These are phyloP conservation scores for Parotia lawesii DNA, from an alignment of 2,113 vertebrate species.

Conservation along the genomic window DNA sequence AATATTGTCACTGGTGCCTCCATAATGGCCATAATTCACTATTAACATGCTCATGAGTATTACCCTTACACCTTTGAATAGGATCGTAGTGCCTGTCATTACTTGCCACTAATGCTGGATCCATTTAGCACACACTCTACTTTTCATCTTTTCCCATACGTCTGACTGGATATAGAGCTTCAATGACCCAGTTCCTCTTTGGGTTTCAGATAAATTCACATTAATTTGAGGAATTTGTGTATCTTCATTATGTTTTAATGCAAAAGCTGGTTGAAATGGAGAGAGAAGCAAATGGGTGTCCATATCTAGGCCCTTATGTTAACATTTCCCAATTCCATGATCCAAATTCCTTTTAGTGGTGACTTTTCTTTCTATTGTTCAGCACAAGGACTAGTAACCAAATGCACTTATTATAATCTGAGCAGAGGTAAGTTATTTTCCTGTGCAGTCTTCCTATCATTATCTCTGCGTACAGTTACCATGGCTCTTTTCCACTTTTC, in stretches of 20 bases:
- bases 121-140: not conserved
- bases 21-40: constrained; percentile 42
- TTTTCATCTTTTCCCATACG: not conserved
- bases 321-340: constrained; percentile 1
- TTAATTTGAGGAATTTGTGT: constrained; percentile 33
- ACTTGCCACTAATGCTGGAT: not conserved
- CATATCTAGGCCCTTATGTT: constrained; percentile 4
- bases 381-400: constrained; percentile 14
- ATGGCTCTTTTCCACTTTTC: constrained; percentile 10
- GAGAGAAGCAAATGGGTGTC: not conserved
- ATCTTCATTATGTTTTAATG: constrained; percentile 51
- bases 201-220: constrained; percentile 27
- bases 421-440: constrained; percentile 46
- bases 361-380: constrained; percentile 39
- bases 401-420: constrained; percentile 4
- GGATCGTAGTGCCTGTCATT: not conserved
- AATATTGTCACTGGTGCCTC: constrained; percentile 15
- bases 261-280: constrained; percentile 28
- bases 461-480: not conserved
- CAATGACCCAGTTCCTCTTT: constrained; percentile 19
- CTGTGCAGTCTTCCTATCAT: not conserved
- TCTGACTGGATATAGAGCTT: constrained; percentile 18
- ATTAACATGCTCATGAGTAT: constrained; percentile 23
- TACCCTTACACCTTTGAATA: not conserved
- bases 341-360: constrained; percentile 18